A percentile compares a stretch with the other conserved stretches of the same genome.
Evolutionary conservation across 2,113 vertebrate genomes (phyloP).

Genomic region (Vidua macroura): DNA sequence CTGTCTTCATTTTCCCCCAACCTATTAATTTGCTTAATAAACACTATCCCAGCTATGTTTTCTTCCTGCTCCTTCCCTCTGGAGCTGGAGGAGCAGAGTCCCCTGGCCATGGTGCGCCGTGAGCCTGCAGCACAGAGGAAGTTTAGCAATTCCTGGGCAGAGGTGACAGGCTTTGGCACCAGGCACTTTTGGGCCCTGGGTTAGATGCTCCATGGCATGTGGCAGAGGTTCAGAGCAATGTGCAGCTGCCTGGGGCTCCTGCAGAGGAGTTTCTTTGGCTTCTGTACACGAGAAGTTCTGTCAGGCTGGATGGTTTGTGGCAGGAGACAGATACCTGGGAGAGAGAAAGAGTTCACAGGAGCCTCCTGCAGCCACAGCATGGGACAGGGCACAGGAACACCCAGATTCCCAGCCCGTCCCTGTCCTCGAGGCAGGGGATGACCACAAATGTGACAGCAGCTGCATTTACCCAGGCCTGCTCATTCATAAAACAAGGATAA

Average conservation of each 20-base stretch:
- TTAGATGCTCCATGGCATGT: not conserved
- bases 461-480: not conserved
- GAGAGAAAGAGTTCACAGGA: not conserved
- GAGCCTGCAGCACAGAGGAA: not conserved
- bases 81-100: not conserved
- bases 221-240: not conserved
- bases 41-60: not conserved
- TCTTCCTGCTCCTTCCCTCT: not conserved
- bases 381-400: not conserved
- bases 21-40: constrained; percentile 41
- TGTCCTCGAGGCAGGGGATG: not conserved
- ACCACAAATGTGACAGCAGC: not conserved
- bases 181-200: not conserved
- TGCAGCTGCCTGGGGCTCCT: constrained; percentile 6
- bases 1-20: not conserved
- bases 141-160: not conserved
- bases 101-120: not conserved
- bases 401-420: not conserved
- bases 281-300: not conserved
- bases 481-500: not conserved
- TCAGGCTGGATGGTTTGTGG: not conserved
- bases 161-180: not conserved
- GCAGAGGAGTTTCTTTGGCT: not conserved
- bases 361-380: not conserved
- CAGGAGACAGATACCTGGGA: not conserved